Percentiles rank a stretch among this genome's conserved stretches.
These are phyloP conservation scores for Diarsia mendica DNA, from an alignment of 2,888 invertebrate species.

Conservation along the genomic window DNA sequence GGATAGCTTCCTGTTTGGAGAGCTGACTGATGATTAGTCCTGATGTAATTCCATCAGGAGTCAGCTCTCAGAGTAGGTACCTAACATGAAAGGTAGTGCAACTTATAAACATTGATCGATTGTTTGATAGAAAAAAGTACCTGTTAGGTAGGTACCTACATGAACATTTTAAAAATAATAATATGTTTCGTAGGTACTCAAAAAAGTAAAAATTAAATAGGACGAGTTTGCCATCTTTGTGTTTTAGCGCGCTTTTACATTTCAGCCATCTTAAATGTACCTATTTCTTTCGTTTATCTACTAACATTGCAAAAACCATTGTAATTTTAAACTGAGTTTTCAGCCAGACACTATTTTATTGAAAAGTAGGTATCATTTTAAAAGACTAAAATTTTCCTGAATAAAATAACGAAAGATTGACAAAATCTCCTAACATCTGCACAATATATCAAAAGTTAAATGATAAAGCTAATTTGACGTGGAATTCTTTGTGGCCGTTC, in stretches of 20 bases:
- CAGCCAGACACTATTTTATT: constrained; percentile 1
- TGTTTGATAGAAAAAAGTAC: neutral
- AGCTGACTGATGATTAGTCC: too few species aligned
- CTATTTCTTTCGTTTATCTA: neutral
- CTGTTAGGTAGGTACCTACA: neutral
- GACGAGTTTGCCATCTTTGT: neutral
- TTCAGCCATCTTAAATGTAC: neutral
- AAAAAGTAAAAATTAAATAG: neutral
- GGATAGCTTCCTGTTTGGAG: neutral
- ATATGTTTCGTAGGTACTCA: neutral
- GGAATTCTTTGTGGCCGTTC: constrained; percentile 67
- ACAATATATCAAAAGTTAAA: constrained; percentile 57
- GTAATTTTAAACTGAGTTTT: neutral
- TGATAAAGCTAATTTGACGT: constrained; percentile 73
- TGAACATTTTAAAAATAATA: neutral
- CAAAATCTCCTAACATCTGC: constrained; percentile 48
- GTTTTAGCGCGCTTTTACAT: constrained; percentile 12
- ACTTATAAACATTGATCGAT: neutral
- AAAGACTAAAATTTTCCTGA: neutral
- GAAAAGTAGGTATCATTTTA: neutral
- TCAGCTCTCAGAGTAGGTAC: too few species aligned
- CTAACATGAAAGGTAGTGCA: too few species aligned
- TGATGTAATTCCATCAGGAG: too few species aligned
- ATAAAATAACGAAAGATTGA: neutral
- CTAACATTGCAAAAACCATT: constrained; percentile 1